Conservation (phyloP, 35 echinoderm and acorn worm genomes). For the Heliocidaris tuberculata region DNA sequence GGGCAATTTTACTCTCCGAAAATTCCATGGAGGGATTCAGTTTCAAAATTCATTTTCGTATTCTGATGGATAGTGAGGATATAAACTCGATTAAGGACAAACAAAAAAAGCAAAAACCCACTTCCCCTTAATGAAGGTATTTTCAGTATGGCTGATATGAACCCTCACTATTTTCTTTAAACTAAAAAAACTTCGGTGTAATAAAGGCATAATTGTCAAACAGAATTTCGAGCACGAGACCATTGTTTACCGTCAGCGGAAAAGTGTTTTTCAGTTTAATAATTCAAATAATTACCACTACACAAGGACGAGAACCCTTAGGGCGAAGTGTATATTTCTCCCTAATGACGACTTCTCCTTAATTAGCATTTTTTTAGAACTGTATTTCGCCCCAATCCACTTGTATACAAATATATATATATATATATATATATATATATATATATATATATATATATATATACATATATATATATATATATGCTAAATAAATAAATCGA, state of each 20-base stretch:
- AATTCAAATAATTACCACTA: background rate
- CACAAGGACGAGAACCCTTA: background rate
- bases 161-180: background rate
- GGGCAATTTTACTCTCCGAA: background rate
- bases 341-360: background rate
- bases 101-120: background rate
- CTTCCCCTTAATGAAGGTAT: background rate
- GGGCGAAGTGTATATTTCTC: background rate
- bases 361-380: background rate
- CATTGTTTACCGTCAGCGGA: background rate
- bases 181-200: background rate
- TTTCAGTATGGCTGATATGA: background rate
- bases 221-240: background rate
- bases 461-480: too few species aligned
- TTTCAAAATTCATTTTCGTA: background rate
- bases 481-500: too few species aligned
- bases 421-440: background rate
- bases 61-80: background rate
- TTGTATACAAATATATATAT: background rate
- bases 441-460: too few species aligned
- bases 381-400: background rate
- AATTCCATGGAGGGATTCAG: background rate
- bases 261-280: background rate
- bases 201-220: background rate
- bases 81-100: background rate